Percentiles rank a stretch among this genome's conserved stretches.
Conservation (phyloP, 2,113 vertebrate species). For the Vanacampus margaritifer region DNA sequence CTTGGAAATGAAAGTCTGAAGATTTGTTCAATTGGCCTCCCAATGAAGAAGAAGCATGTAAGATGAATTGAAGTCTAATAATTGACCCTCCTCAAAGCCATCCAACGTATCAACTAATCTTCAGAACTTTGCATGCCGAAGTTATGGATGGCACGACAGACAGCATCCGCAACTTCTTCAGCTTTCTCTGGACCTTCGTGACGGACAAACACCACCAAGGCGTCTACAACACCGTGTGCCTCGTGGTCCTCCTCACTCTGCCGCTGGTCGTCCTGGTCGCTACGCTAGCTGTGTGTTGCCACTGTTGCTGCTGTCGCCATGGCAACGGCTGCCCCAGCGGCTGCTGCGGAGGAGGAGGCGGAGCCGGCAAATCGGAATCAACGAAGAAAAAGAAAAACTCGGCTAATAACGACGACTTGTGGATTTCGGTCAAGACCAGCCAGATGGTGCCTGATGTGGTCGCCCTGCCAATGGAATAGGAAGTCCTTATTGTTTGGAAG, state of each 20-base stretch:
- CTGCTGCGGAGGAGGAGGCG: constrained; percentile 19
- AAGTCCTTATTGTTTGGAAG: background rate
- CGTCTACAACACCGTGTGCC: constrained; percentile 85
- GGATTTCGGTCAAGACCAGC: constrained; percentile 90
- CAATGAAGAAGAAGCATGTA: background rate
- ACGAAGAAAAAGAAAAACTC: constrained; percentile 73
- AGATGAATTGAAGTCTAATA: background rate
- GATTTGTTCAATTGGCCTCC: background rate
- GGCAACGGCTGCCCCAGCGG: constrained; percentile 21
- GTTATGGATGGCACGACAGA: constrained; percentile 72
- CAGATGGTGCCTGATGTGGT: constrained; percentile 78
- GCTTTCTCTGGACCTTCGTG: constrained; percentile 76
- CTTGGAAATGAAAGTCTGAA: constrained; percentile 6
- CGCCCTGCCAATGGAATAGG: constrained; percentile 55
- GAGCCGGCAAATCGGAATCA: constrained; percentile 37
- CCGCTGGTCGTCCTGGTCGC: constrained; percentile 78
- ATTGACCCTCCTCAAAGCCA: constrained; percentile 18
- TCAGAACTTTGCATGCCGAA: constrained; percentile 3
- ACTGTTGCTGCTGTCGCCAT: constrained; percentile 82
- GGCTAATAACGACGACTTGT: constrained; percentile 82
- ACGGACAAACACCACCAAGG: constrained; percentile 82
- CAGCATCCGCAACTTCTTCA: constrained; percentile 78
- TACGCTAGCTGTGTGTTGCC: constrained; percentile 82
- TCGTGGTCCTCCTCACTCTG: constrained; percentile 79
- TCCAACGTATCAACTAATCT: constrained; percentile 37